These are phyloP conservation scores for Gadus macrocephalus DNA, from an alignment of 2,113 vertebrate genomes.

Conservation along the genomic window DNA sequence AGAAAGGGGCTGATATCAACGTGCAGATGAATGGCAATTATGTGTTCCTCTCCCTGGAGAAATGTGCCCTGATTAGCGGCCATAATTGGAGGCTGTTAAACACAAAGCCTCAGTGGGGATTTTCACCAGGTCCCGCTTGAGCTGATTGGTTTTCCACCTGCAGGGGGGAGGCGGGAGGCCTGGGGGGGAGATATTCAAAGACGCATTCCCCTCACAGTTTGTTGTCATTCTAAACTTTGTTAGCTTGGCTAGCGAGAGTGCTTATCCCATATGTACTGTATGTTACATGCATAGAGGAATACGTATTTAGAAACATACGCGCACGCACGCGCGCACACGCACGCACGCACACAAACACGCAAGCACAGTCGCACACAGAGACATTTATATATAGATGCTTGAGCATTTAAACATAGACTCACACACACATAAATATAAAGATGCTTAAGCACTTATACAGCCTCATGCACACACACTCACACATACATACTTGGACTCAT, in stretches of 20 bases:
- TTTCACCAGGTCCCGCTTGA: constrained; percentile 28
- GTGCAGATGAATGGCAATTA: constrained; percentile 65
- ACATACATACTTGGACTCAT: background rate
- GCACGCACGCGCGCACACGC: constrained; percentile 18
- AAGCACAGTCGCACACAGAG: background rate
- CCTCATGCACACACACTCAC: constrained; percentile 3
- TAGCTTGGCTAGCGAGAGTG: too few relatives aligned
- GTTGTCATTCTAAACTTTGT: too few relatives aligned
- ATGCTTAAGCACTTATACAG: constrained; percentile 9
- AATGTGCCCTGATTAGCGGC: constrained; percentile 68
- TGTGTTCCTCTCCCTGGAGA: constrained; percentile 58
- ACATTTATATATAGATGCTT: background rate
- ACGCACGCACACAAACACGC: background rate
- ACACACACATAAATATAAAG: background rate
- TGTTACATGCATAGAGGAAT: background rate
- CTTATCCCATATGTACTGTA: too few relatives aligned
- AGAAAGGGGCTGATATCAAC: constrained; percentile 42
- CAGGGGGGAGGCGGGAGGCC: constrained; percentile 19
- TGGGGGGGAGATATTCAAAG: too few relatives aligned
- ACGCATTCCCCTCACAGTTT: too few relatives aligned
- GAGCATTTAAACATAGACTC: background rate
- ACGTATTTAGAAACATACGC: constrained; percentile 11
- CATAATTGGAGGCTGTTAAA: constrained; percentile 65
- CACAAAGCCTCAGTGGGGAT: constrained; percentile 53
- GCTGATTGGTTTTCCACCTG: background rate